A percentile compares a stretch with the other conserved stretches of the same genome.
These are phyloP conservation scores for Clivina fossor DNA, from an alignment of 2,888 invertebrate genomes.

Conservation along the genomic window DNA sequence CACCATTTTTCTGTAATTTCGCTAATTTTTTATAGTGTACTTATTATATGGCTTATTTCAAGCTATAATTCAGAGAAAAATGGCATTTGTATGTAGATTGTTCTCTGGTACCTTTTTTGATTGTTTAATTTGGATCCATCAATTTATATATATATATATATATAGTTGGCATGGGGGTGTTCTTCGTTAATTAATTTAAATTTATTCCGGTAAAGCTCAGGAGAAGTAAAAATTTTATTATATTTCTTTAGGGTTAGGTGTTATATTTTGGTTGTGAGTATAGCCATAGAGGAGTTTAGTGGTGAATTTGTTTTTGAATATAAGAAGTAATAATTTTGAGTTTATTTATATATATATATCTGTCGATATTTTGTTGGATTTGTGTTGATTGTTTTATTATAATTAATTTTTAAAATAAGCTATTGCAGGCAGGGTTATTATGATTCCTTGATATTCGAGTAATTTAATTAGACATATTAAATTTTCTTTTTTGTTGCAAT, in stretches of 20 bases:
- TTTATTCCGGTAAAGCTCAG: neutral
- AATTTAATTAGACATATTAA: neutral
- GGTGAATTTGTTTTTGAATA: neutral
- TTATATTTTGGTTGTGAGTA: neutral
- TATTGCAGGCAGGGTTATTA: too few species aligned
- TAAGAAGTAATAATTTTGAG: neutral
- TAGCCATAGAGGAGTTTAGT: conserved; percentile 6
- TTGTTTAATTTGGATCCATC: conserved; percentile 5
- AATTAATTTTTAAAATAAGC: neutral
- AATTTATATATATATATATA: too few species aligned
- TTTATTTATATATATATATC: too few species aligned
- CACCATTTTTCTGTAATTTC: too few species aligned
- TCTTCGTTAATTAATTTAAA: neutral
- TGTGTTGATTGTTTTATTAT: too few species aligned
- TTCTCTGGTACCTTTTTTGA: neutral
- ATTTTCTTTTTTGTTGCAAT: neutral
- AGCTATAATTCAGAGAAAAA: neutral
- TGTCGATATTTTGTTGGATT: too few species aligned
- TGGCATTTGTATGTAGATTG: neutral
- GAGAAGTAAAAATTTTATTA: neutral
- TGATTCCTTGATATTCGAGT: neutral
- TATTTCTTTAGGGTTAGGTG: conserved; percentile 4
- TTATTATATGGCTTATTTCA: conserved; percentile 6
- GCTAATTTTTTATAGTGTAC: too few species aligned
- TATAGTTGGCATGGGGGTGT: neutral